Evolutionary conservation across 2,113 vertebrate species (phyloP), one percentile per base, ranked within the genome.

Genomic region (Anhinga rufa): DNA sequence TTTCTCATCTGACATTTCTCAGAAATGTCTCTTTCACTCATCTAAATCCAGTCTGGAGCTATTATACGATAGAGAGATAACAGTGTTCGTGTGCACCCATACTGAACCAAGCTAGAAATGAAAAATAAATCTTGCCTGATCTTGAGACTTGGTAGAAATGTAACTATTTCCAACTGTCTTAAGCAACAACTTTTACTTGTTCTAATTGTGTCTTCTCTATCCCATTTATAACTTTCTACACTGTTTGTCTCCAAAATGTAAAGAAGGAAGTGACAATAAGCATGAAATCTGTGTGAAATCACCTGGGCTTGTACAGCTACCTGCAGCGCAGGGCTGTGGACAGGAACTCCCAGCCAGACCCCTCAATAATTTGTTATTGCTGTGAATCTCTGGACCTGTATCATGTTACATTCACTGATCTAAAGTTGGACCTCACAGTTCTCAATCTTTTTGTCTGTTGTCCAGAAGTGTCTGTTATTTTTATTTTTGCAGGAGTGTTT

Each of bases 1-100:
- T 90, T 90, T 77, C 52, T 60, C 76, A 82, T 71, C 62, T 92
- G 94, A 93, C 42, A 28, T 95, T 95, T 95, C 65, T 89, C 84
- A 97, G 40, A 97, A 97, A 94, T 52, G 44, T 81, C 36, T 52
- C 36, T 84, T 80, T 95, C 36, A 9, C 61, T 95, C 28, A 20
- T 64, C 86, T 96, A 89, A 95, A 80, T 70, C 85, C 49, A 42
- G 24, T 89, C 85, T 90, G 69, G 79, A 95, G 61, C 36, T 89
- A 61, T 93, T 91, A 61, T 58, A 20, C n/a, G 71, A 72, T 49
- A 91, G 89, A 75, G 36, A 87, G 89, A 96, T 82, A 90, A 93
- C 36, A 78, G 40, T 3, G 2, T 64, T 77, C 0, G 0, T 88
- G 74, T 85, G 79, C 40, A 94, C 17, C 58, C 60, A 55, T 69